Evolutionary conservation across 2,888 invertebrate genomes (phyloP).

Genomic region (Erebia aethiops): DNA sequence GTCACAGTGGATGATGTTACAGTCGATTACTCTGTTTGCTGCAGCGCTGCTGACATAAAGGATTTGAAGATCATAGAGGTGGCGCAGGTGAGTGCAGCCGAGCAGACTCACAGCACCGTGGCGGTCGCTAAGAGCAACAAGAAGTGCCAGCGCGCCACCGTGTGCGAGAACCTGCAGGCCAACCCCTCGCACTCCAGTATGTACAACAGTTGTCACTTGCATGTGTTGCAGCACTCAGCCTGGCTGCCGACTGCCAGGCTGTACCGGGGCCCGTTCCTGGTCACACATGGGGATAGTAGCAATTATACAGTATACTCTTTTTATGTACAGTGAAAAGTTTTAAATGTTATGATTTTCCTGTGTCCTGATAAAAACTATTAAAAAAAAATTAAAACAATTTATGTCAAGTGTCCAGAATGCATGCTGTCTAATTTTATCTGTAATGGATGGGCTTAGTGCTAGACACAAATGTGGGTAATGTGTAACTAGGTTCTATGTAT

Average conservation of each 20-base stretch:
- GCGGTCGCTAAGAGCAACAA: slow-evolving; percentile 62
- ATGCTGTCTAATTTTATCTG: too few relatives aligned
- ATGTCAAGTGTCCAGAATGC: too few relatives aligned
- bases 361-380: too few relatives aligned
- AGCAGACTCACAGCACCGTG: slow-evolving; percentile 70
- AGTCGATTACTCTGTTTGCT: slow-evolving; percentile 31
- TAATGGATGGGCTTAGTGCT: too few relatives aligned
- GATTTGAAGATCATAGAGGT: slow-evolving; percentile 90
- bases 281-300: neutral
- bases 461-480: too few relatives aligned
- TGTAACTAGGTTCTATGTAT: too few relatives aligned
- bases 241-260: neutral
- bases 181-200: slow-evolving; percentile 59
- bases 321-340: too few relatives aligned
- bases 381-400: too few relatives aligned
- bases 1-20: neutral
- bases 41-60: slow-evolving; percentile 88
- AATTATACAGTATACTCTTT: neutral
- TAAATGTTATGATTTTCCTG: too few relatives aligned
- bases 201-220: neutral
- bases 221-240: too few relatives aligned
- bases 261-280: neutral
- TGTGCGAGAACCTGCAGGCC: slow-evolving; percentile 70
- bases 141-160: slow-evolving; percentile 64
- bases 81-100: slow-evolving; percentile 67